Conservation (phyloP, 2,888 invertebrate genomes). For the Ellobium chinense region DNA sequence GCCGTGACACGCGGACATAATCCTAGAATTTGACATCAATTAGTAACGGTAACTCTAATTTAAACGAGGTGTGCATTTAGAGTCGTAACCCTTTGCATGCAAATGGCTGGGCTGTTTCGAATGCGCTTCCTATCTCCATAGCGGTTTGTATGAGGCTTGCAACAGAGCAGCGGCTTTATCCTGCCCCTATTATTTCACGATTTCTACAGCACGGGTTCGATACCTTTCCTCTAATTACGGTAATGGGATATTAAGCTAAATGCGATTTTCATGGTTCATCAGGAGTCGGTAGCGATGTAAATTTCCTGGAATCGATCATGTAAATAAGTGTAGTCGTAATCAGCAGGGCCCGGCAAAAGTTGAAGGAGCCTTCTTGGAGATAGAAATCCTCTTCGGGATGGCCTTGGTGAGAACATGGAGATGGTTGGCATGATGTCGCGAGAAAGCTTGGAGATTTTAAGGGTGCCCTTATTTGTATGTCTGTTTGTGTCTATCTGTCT, state of each 20-base stretch:
- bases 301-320: slow-evolving; percentile 15
- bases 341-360: no score
- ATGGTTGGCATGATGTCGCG: no score
- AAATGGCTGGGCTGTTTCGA: not conserved
- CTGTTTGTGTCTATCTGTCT: not conserved
- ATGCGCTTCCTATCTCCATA: not conserved
- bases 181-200: slow-evolving; percentile 3
- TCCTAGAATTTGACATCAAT: not conserved
- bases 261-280: slow-evolving; percentile 11
- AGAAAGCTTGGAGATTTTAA: no score
- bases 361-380: no score
- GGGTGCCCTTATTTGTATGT: not conserved
- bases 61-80: not conserved
- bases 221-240: slow-evolving; percentile 27
- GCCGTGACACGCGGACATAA: no score
- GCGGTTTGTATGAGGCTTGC: not conserved
- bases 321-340: slow-evolving; percentile 16
- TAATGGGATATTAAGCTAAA: slow-evolving; percentile 20
- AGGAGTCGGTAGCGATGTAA: slow-evolving; percentile 10
- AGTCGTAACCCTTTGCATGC: not conserved
- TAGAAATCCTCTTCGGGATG: no score
- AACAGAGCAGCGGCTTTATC: not conserved
- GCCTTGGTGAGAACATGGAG: no score
- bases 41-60: not conserved
- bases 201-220: not conserved